Conservation (phyloP, 2,888 invertebrate genomes). For the Melipona beecheii region DNA sequence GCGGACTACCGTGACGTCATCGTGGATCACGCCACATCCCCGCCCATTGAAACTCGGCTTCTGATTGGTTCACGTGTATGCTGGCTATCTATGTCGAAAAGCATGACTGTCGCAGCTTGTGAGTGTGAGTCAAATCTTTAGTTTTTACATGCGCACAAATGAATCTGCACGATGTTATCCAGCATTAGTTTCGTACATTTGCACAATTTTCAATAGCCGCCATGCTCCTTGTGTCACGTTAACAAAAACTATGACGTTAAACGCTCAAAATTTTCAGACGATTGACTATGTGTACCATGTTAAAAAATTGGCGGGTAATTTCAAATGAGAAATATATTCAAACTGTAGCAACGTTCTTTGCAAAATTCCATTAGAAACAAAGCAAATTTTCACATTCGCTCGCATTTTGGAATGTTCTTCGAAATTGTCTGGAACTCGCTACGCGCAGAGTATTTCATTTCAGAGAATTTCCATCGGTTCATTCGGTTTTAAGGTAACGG, state of each 20-base stretch:
- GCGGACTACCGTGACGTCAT: conserved; percentile 79
- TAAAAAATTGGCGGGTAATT: conserved; percentile 39
- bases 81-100: conserved; percentile 69
- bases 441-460: not conserved
- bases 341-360: not conserved
- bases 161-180: not conserved
- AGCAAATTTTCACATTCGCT: not conserved
- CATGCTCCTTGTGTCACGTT: not conserved
- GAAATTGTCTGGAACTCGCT: not conserved
- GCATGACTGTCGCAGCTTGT: conserved; percentile 46
- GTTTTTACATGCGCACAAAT: conserved; percentile 24
- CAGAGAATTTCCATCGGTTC: conserved; percentile 44
- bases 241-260: not conserved
- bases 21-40: conserved; percentile 84
- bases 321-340: conserved; percentile 8
- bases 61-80: conserved; percentile 80
- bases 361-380: not conserved
- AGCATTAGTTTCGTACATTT: not conserved
- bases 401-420: not conserved
- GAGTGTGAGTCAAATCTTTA: conserved; percentile 51
- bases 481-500: conserved; percentile 46
- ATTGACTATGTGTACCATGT: not conserved
- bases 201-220: not conserved
- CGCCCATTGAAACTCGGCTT: conserved; percentile 72
- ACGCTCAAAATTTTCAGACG: not conserved